Percentiles rank a stretch among this genome's conserved stretches.
phyloP scores from a whole-genome alignment of 1,140 invertebrate genomes.

The Solenopsis invicta region DNA sequence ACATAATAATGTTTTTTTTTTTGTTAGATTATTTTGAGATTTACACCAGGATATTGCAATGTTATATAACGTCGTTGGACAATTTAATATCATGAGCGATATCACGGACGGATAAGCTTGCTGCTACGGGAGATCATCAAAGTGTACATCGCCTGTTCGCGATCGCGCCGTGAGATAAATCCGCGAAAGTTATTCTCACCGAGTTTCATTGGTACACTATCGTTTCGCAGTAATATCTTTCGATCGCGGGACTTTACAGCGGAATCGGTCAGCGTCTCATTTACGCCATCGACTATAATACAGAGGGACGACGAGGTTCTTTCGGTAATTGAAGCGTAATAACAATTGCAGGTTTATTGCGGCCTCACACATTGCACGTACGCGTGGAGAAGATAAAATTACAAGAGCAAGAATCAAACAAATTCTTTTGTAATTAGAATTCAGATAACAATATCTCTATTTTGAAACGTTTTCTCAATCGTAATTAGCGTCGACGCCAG shows the following conservation, averaged over 20 bases:
- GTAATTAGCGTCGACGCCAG: neutral
- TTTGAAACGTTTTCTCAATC: neutral
- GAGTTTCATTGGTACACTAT: constrained; percentile 24
- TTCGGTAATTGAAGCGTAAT: constrained; percentile 43
- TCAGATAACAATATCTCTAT: neutral
- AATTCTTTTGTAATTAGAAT: neutral
- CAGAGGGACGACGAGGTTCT: constrained; percentile 51
- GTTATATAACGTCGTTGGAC: neutral
- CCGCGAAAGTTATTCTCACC: constrained; percentile 26
- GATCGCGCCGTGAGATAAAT: constrained; percentile 44
- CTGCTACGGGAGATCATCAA: constrained; percentile 1
- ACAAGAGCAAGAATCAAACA: neutral
- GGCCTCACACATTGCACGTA: neutral
- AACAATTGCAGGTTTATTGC: constrained; percentile 53
- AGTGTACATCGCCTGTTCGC: neutral
- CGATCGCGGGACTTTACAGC: constrained; percentile 50
- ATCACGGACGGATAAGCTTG: constrained; percentile 15
- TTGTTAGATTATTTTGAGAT: neutral
- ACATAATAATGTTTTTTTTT: neutral
- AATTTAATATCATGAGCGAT: constrained; percentile 43
- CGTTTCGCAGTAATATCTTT: constrained; percentile 19
- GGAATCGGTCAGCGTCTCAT: constrained; percentile 61
- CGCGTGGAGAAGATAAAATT: neutral
- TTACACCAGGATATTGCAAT: neutral
- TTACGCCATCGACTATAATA: constrained; percentile 54